phyloP scores from a whole-genome alignment of 2,113 vertebrate genomes.

The Oplegnathus fasciatus region DNA sequence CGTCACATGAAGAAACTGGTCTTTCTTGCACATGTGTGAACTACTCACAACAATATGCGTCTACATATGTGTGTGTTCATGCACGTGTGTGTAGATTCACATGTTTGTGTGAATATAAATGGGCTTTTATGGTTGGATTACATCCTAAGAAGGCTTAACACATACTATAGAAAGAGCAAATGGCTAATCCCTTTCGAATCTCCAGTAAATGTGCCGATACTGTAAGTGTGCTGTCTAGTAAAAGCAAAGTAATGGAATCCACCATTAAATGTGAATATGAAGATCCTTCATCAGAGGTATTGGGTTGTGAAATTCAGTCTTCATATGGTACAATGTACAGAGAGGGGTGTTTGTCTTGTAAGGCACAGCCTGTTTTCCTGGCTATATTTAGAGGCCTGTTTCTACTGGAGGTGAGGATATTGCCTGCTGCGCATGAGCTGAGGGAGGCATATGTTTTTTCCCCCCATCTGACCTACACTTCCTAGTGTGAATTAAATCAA shows the following conservation, averaged over 20 bases:
- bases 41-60: neutral
- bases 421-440: conserved; percentile 62
- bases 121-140: conserved; percentile 37
- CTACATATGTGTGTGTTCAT: neutral
- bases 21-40: neutral
- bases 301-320: conserved; percentile 26
- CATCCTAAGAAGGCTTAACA: conserved; percentile 23
- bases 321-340: conserved; percentile 36
- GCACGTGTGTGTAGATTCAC: neutral
- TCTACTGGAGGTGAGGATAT: conserved; percentile 72
- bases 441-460: conserved; percentile 67
- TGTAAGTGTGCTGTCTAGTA: conserved; percentile 14
- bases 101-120: conserved; percentile 18
- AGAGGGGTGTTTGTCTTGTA: conserved; percentile 29
- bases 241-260: conserved; percentile 42
- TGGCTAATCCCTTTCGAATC: conserved; percentile 27
- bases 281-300: neutral
- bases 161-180: conserved; percentile 16
- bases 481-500: conserved; percentile 79
- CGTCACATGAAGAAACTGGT: neutral
- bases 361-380: conserved; percentile 60
- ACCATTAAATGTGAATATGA: neutral
- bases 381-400: conserved; percentile 76
- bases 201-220: conserved; percentile 19
- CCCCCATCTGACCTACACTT: conserved; percentile 70